Conservation (phyloP, 2,797 vertebrate genomes). For the Sebastes taczanowskii region DNA sequence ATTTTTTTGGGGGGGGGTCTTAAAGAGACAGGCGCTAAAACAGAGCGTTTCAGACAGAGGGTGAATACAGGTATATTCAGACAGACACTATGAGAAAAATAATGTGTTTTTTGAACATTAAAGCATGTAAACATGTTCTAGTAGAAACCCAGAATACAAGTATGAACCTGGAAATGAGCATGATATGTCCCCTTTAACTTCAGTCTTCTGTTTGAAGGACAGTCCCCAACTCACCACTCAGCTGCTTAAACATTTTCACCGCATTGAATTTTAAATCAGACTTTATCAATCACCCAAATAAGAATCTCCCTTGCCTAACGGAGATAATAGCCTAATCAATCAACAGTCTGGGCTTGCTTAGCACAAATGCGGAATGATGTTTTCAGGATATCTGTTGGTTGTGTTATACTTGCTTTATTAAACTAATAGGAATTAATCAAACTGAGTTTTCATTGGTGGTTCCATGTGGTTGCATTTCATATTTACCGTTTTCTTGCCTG, state of each 20-base stretch:
- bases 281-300: not conserved
- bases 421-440: not conserved
- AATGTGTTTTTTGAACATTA: too few species aligned
- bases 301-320: not conserved
- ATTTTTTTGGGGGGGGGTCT: too few species aligned
- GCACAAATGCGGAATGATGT: not conserved
- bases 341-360: not conserved
- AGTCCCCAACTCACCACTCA: too few species aligned
- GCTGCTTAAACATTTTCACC: not conserved
- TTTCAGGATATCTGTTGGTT: not conserved
- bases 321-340: not conserved
- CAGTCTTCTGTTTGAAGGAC: not conserved
- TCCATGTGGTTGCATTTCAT: constrained; percentile 2
- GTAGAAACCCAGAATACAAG: too few species aligned
- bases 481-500: constrained; percentile 2
- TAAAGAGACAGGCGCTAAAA: too few species aligned
- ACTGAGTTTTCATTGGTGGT: not conserved
- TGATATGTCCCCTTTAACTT: not conserved
- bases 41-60: too few species aligned
- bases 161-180: too few species aligned
- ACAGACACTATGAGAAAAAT: too few species aligned
- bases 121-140: too few species aligned
- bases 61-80: too few species aligned
- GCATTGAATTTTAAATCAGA: not conserved
- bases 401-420: not conserved